These are phyloP conservation scores for Syngnathus scovelli DNA, from an alignment of 2,113 vertebrate genomes.

Conservation along the genomic window DNA sequence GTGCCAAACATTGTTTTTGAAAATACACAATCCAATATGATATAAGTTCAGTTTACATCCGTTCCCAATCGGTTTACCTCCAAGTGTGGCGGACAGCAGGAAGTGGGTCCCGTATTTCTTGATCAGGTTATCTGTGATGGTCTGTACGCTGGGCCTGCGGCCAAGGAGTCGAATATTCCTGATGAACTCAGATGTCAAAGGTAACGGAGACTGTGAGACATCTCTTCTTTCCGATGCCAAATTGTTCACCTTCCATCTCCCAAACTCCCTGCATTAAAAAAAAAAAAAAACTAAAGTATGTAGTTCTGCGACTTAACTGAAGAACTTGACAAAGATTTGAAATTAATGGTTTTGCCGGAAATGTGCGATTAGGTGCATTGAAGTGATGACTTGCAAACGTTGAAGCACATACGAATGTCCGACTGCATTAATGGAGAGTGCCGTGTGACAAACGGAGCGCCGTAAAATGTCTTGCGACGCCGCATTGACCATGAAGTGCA, in stretches of 20 bases:
- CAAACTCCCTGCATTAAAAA: conserved; percentile 83
- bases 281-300: not conserved
- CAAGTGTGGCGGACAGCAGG: conserved; percentile 89
- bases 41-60: not conserved
- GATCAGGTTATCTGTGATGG: conserved; percentile 94
- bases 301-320: not conserved
- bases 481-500: not conserved
- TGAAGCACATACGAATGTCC: not conserved
- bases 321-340: not conserved
- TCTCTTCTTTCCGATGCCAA: conserved; percentile 90
- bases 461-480: not conserved
- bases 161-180: conserved; percentile 91
- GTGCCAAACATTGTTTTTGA: too few species aligned
- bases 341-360: not conserved
- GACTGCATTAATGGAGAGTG: conserved; percentile 5
- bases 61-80: conserved; percentile 73
- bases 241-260: conserved; percentile 97
- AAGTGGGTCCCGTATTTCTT: conserved; percentile 98
- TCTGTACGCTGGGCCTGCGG: conserved; percentile 84
- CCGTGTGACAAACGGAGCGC: not conserved
- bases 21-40: not conserved
- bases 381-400: not conserved
- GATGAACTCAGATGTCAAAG: conserved; percentile 90
- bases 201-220: conserved; percentile 86
- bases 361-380: not conserved